These are phyloP conservation scores for Florisuga fusca DNA, from an alignment of 2,797 vertebrate species.

Conservation along the genomic window DNA sequence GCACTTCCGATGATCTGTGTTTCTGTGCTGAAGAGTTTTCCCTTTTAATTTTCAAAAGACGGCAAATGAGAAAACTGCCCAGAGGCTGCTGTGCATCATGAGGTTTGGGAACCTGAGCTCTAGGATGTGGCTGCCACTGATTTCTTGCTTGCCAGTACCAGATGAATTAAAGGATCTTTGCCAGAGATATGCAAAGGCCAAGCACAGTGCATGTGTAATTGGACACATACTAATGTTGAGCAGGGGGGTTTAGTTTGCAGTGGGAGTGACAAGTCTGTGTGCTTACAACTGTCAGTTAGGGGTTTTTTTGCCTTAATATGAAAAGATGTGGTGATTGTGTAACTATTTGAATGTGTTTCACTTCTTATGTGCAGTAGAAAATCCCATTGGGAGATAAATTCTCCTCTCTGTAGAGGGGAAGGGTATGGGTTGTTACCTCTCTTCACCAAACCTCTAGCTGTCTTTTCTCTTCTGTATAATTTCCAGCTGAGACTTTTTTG, in stretches of 20 bases:
- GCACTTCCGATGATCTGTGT: neutral
- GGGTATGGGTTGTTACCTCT: slow-evolving; percentile 47
- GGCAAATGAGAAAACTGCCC: neutral
- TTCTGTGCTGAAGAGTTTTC: neutral
- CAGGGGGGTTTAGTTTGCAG: slow-evolving; percentile 48
- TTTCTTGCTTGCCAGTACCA: neutral
- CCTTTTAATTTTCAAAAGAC: neutral
- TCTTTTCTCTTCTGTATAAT: slow-evolving; percentile 15
- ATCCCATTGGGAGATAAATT: slow-evolving; percentile 62
- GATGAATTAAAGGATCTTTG: neutral
- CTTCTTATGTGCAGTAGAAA: slow-evolving; percentile 37
- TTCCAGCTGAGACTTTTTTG: slow-evolving; percentile 24
- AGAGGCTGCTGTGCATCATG: fast-evolving
- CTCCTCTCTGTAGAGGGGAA: slow-evolving; percentile 51
- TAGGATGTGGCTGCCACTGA: neutral
- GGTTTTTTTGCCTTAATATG: slow-evolving; percentile 72
- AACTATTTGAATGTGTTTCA: slow-evolving; percentile 50
- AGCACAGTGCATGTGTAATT: slow-evolving; percentile 11
- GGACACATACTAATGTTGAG: slow-evolving; percentile 9
- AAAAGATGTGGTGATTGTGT: slow-evolving; percentile 60
- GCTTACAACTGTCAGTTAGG: slow-evolving; percentile 51
- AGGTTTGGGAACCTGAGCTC: neutral
- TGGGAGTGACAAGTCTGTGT: slow-evolving; percentile 21
- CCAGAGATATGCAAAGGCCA: slow-evolving; percentile 13
- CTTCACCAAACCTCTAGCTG: slow-evolving; percentile 41